Evolutionary conservation across 2,797 vertebrate genomes (phyloP).

Genomic region (Sphenodon punctatus): DNA sequence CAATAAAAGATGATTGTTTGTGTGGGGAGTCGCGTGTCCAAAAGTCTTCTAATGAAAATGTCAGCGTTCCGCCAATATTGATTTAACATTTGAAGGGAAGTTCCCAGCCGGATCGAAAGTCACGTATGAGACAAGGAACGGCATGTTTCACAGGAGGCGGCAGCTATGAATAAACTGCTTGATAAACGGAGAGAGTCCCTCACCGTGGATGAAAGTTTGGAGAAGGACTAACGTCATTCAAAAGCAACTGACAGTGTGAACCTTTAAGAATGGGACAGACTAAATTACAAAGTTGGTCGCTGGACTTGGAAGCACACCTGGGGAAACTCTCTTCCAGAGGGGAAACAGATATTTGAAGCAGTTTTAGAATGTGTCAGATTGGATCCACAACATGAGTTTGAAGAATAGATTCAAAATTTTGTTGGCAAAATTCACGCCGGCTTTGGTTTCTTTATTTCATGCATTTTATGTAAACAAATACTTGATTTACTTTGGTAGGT

Average conservation of each 20-base stretch:
- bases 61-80: not conserved
- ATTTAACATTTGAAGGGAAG: not conserved
- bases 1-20: not conserved
- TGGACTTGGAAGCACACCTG: no score
- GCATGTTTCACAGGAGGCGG: not conserved
- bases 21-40: accelerated
- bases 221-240: not conserved
- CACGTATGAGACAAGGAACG: not conserved
- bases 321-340: not conserved
- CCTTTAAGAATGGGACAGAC: not conserved
- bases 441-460: not conserved
- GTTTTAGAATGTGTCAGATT: no score
- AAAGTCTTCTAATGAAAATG: not conserved
- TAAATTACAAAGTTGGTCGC: not conserved
- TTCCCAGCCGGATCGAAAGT: not conserved
- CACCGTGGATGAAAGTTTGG: not conserved
- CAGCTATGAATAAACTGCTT: not conserved
- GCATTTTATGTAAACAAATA: no score
- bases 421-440: not conserved
- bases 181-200: not conserved
- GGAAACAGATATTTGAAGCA: no score
- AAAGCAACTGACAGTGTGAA: not conserved
- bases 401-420: not conserved
- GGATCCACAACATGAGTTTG: not conserved
- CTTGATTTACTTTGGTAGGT: no score